Percentiles rank a stretch among this genome's conserved stretches.
Evolutionary conservation across 2,113 vertebrate genomes (phyloP).

Genomic region (Erinaceus europaeus): DNA sequence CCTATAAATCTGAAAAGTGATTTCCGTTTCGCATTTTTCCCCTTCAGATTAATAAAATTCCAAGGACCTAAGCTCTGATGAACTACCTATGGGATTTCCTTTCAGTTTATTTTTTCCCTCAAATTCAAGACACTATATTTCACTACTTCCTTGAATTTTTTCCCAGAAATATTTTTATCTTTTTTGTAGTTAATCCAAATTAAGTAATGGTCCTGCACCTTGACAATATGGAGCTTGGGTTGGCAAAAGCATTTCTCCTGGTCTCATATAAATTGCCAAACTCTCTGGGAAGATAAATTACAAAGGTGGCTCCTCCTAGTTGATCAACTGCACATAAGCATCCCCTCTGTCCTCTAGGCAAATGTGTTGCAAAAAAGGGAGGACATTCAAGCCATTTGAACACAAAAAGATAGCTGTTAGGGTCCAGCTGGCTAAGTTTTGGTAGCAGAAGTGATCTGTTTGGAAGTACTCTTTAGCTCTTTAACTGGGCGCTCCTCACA

Average conservation of each 20-base stretch:
- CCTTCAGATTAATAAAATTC: conserved; percentile 52
- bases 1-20: conserved; percentile 12
- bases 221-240: not conserved
- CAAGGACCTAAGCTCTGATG: conserved; percentile 55
- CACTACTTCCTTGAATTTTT: conserved; percentile 55
- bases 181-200: conserved; percentile 53
- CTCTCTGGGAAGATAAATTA: not conserved
- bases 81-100: conserved; percentile 66
- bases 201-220: conserved; percentile 22
- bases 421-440: not conserved
- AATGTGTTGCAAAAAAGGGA: not conserved
- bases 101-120: conserved; percentile 59
- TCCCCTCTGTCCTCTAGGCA: not conserved
- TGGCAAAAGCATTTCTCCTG: conserved; percentile 31
- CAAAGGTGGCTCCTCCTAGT: not conserved
- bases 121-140: conserved; percentile 55
- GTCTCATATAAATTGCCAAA: not conserved
- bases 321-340: not conserved
- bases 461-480: too few species aligned
- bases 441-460: not conserved
- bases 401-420: not conserved
- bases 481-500: not conserved
- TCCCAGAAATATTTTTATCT: conserved; percentile 63
- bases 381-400: not conserved
- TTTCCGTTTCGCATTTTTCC: conserved; percentile 49